phyloP scores from a whole-genome alignment of 2,797 vertebrate species.

The Eurystomus glaucurus region DNA sequence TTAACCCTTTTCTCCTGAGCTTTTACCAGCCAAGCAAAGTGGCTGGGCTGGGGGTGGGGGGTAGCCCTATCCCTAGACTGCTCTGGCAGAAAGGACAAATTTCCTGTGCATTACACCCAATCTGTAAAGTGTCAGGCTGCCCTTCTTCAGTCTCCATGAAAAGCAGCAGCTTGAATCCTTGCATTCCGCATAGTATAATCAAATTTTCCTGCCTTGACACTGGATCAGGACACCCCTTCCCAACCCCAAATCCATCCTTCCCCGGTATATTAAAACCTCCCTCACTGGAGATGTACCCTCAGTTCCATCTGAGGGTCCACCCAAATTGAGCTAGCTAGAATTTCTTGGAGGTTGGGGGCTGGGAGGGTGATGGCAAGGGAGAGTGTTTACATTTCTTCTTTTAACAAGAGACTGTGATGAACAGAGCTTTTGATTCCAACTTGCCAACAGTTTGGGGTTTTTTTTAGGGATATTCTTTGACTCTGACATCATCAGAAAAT shows the following conservation, averaged over 20 bases:
- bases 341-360: conserved; percentile 59
- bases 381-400: conserved; percentile 83
- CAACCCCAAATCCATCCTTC: background rate
- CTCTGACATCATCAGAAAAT: conserved; percentile 84
- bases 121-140: conserved; percentile 85
- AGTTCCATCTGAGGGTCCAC: conserved; percentile 67
- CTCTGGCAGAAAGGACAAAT: conserved; percentile 86
- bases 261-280: conserved; percentile 72
- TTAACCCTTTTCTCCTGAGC: conserved; percentile 94
- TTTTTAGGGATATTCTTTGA: conserved; percentile 77
- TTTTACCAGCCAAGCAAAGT: conserved; percentile 86
- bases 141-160: conserved; percentile 76
- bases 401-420: conserved; percentile 77
- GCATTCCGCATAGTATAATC: conserved; percentile 71
- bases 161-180: conserved; percentile 68
- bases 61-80: conserved; percentile 80
- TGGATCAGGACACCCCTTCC: background rate
- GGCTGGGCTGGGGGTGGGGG: conserved; percentile 64
- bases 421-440: conserved; percentile 76
- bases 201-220: conserved; percentile 32
- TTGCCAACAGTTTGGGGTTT: fast-evolving
- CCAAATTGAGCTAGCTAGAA: conserved; percentile 80
- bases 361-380: background rate
- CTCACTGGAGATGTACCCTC: conserved; percentile 73
- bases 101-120: conserved; percentile 85